These are phyloP conservation scores for Apocrypta bakeri DNA, from an alignment of 1,140 invertebrate species.

Conservation along the genomic window DNA sequence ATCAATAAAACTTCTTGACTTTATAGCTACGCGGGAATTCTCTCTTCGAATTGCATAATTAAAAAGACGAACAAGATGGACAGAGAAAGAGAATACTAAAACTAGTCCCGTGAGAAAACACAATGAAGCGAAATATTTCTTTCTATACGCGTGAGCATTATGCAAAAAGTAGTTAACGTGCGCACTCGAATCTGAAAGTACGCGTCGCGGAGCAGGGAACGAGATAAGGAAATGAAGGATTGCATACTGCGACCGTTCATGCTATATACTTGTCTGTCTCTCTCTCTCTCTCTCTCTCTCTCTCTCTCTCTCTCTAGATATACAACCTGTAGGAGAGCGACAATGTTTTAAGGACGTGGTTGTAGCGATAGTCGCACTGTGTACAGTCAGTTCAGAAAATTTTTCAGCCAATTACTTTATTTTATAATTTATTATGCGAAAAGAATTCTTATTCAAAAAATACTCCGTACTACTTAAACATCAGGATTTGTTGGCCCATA, in stretches of 20 bases:
- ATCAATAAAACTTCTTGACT: no score
- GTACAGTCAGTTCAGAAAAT: not conserved
- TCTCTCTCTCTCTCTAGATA: no score
- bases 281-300: no score
- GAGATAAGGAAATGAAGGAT: constrained; percentile 20
- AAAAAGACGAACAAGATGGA: not conserved
- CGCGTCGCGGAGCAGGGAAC: not conserved
- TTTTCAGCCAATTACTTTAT: not conserved
- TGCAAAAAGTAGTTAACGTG: not conserved
- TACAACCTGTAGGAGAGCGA: no score
- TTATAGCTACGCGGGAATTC: no score
- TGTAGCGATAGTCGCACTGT: no score
- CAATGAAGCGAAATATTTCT: not conserved
- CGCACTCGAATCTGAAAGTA: not conserved
- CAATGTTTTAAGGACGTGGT: no score
- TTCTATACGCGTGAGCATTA: not conserved
- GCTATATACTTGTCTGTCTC: no score
- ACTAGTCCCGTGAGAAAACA: constrained; percentile 14
- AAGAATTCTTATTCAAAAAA: no score
- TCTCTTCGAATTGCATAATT: constrained; percentile 17
- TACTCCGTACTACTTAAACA: no score
- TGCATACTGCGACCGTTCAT: not conserved
- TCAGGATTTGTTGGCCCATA: no score
- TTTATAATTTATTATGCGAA: no score
- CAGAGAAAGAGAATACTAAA: not conserved